Evolutionary conservation across 1,140 invertebrate genomes (phyloP).

Genomic region (Zaprionus kolodkinae): DNA sequence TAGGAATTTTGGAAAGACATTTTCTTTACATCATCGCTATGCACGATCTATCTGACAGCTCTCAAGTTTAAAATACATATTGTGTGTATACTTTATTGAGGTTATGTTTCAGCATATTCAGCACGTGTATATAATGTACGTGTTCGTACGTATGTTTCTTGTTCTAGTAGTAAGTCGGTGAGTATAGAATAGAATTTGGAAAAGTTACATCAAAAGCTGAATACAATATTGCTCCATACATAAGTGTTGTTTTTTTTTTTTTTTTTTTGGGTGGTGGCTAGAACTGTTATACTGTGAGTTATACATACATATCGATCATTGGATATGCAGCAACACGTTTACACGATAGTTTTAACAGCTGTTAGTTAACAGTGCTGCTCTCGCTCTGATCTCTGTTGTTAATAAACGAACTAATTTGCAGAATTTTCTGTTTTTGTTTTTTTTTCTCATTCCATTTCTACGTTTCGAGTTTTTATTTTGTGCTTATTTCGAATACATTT

Average conservation of each 20-base stretch:
- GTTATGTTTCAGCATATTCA: slow-evolving; percentile 4
- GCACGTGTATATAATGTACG: slow-evolving; percentile 9
- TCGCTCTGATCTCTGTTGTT: neutral
- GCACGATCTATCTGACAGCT: neutral
- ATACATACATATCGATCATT: neutral
- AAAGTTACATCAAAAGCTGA: slow-evolving; percentile 12
- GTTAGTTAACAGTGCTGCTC: slow-evolving; percentile 1
- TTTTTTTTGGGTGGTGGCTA: neutral
- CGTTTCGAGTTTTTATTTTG: slow-evolving; percentile 6
- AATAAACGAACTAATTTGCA: neutral
- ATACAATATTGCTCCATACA: slow-evolving; percentile 17
- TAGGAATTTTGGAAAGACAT: neutral
- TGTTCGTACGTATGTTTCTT: slow-evolving; percentile 16
- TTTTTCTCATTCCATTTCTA: neutral
- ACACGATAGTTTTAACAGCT: neutral
- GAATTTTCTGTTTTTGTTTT: neutral
- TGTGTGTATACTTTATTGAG: neutral
- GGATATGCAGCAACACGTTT: neutral
- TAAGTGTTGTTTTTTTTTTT: neutral
- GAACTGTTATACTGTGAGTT: neutral
- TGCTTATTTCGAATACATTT: slow-evolving; percentile 12
- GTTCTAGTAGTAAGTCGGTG: slow-evolving; percentile 5
- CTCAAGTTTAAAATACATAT: neutral
- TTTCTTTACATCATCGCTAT: slow-evolving; percentile 10
- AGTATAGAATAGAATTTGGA: slow-evolving; percentile 11